Conservation (phyloP, 2,113 vertebrate genomes). For the Uropsilus gracilis region DNA sequence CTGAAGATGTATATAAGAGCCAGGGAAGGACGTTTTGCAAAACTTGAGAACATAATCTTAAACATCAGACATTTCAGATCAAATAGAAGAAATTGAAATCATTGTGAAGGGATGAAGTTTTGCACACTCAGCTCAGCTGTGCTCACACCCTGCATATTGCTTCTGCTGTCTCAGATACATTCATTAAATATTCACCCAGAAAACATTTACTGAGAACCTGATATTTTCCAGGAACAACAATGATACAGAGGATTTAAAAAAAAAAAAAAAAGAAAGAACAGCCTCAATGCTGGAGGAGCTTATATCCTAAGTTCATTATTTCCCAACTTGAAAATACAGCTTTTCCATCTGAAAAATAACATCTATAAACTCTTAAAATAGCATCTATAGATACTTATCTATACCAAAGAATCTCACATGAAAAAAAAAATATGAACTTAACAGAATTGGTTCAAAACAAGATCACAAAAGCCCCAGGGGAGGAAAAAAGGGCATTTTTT, state of each 20-base stretch:
- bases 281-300: neutral
- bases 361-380: neutral
- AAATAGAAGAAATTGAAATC: neutral
- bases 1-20: neutral
- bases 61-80: neutral
- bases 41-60: neutral
- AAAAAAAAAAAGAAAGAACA: constrained; percentile 5
- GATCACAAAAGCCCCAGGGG: neutral
- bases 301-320: neutral
- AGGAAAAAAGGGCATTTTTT: neutral
- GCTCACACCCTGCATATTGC: neutral
- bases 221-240: constrained; percentile 29
- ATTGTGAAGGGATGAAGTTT: neutral
- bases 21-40: neutral
- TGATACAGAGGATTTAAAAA: neutral
- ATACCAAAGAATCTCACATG: neutral
- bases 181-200: constrained; percentile 63
- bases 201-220: constrained; percentile 47
- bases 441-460: constrained; percentile 2
- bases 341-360: neutral
- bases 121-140: neutral
- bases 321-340: neutral
- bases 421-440: neutral
- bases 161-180: constrained; percentile 27
- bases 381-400: neutral